Base-by-base conservation (phyloP, 1,140 invertebrate genomes). In the Cylas formicarius region DNA sequence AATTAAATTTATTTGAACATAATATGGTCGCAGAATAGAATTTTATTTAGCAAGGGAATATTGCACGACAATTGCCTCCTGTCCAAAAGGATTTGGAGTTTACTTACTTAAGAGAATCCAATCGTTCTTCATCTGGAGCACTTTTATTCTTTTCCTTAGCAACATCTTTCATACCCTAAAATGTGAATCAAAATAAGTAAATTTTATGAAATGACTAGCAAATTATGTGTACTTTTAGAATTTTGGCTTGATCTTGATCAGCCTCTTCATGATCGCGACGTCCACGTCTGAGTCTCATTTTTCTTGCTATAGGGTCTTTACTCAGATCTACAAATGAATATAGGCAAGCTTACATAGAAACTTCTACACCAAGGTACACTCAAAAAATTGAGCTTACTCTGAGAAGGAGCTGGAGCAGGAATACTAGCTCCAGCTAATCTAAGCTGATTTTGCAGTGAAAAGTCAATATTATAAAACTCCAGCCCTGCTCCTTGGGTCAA, bases 381-480 rank as follows among this genome's bases (percentile, higher is more conserved):
- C 38, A 46, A 29, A 18, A 13, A 32, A 34, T 24, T 34, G 3
- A 3, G 70, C 70, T 65, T 63, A 82, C 81, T 75, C 37, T 74
- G 74, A 5, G 77, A 69, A 32, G 82, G 77, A 36, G 75, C 70
- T 17, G 86, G 80, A 22, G 79, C 75, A 11, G 86, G 80, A 16
- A 90, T 79, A 37, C 82, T 82, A 8, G 93, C 93, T 1, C 94
- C 95, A 33, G 94, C 95, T 42, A 97, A 66, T 44, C 90, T 72
- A 17, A 98, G 64, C 61, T 99, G 94, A 62, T 89, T 89, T 72
- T 93, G 90, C 17, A 99, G 72, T 0, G 93, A 97, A 72, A 99
- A 99, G 69, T 99, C 96, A 40, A 99, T 96, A 57, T 99, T 99
- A 67, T 99, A 99, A 72, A 90, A 99, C 63, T 96, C 84, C 10